These are phyloP conservation scores for Amblyteles armatorius DNA, from an alignment of 2,888 invertebrate genomes.

Conservation along the genomic window DNA sequence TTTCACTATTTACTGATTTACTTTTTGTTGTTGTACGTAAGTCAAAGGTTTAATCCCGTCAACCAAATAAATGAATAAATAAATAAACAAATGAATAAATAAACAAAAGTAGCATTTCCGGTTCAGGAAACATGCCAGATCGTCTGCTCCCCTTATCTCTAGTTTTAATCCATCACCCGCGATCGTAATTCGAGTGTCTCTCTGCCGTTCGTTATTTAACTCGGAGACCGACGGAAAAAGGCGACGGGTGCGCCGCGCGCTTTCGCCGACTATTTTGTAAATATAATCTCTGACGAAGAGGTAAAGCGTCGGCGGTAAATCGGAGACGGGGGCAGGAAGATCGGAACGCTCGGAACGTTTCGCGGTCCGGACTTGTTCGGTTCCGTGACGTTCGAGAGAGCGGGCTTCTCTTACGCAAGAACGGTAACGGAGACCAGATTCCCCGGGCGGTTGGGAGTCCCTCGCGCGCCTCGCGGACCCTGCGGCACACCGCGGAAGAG, in stretches of 20 bases:
- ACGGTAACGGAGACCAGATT: conserved; percentile 69
- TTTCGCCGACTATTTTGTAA: conserved; percentile 13
- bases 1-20: no score
- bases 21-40: no score
- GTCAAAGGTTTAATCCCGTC: no score
- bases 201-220: conserved; percentile 2
- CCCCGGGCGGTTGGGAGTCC: conserved; percentile 59
- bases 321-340: conserved; percentile 2
- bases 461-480: conserved; percentile 18
- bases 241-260: conserved; percentile 5
- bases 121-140: background rate
- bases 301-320: background rate
- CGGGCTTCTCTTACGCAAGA: conserved; percentile 65
- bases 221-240: background rate
- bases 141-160: conserved; percentile 1
- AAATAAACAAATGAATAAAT: no score
- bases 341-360: conserved; percentile 9
- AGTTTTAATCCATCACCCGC: conserved; percentile 15
- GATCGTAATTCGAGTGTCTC: background rate
- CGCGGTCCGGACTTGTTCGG: conserved; percentile 22
- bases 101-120: background rate
- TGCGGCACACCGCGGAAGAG: conserved; percentile 36
- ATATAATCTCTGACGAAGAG: conserved; percentile 11
- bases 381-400: conserved; percentile 27
- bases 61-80: no score